Percentiles rank a stretch among this genome's conserved stretches.
These are phyloP conservation scores for Margarornis squamiger DNA, from an alignment of 2,797 vertebrate genomes.

Conservation along the genomic window DNA sequence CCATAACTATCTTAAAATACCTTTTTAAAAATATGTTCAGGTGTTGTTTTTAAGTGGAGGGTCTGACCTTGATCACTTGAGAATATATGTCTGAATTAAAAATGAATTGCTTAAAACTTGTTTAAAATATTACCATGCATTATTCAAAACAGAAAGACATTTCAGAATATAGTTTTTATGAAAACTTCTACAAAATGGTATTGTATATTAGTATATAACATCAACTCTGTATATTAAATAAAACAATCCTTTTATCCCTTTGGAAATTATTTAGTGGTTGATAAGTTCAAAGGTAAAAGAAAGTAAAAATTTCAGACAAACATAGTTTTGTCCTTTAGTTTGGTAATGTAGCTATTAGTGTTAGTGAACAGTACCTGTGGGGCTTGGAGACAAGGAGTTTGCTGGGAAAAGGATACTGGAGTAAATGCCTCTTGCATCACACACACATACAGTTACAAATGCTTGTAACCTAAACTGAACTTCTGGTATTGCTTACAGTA, in stretches of 20 bases:
- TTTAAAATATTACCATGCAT: neutral
- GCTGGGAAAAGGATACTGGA: neutral
- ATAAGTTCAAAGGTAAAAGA: constrained; percentile 2
- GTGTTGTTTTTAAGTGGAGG: neutral
- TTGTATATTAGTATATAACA: neutral
- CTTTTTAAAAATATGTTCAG: neutral
- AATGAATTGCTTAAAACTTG: neutral
- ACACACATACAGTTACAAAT: rapidly evolving
- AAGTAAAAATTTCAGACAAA: constrained; percentile 31
- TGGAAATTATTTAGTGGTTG: neutral
- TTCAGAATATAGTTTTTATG: neutral
- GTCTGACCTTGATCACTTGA: neutral
- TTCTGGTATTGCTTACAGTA: neutral
- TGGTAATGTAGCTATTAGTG: neutral
- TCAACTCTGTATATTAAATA: neutral
- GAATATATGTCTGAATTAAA: constrained; percentile 1
- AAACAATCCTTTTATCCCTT: neutral
- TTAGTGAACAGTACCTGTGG: neutral
- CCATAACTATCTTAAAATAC: neutral
- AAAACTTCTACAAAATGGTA: neutral
- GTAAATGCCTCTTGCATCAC: neutral
- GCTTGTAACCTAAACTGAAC: neutral
- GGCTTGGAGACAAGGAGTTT: neutral
- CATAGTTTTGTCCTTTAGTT: neutral
- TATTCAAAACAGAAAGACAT: neutral